phyloP scores from a whole-genome alignment of 2,888 invertebrate genomes.

The Piscicola geometra region DNA sequence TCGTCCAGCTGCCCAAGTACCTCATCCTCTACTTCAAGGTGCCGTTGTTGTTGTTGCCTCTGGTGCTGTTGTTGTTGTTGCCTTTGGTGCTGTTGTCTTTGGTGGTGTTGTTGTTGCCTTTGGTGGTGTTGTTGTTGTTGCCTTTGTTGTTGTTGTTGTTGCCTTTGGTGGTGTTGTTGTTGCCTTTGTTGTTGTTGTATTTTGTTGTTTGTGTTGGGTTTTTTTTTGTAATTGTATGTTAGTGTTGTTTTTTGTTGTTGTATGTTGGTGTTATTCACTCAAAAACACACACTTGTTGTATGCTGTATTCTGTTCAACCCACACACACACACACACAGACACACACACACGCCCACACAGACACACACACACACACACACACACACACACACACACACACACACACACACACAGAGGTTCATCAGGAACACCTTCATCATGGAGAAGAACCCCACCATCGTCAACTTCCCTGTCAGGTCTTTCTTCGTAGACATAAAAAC shows the following conservation, averaged over 20 bases:
- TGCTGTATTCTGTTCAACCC: too few relatives aligned
- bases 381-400: neutral
- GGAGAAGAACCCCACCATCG: slow-evolving; percentile 99
- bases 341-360: neutral
- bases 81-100: slow-evolving; percentile 15
- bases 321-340: neutral
- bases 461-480: slow-evolving; percentile 99
- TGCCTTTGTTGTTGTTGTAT: too few relatives aligned
- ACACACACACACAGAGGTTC: slow-evolving; percentile 65
- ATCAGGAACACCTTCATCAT: slow-evolving; percentile 97
- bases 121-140: neutral
- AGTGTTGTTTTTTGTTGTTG: too few relatives aligned
- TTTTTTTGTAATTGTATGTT: too few relatives aligned
- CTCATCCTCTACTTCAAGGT: slow-evolving; percentile 89
- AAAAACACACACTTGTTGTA: too few relatives aligned
- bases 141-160: slow-evolving; percentile 9
- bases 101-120: neutral
- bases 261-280: neutral
- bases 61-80: neutral
- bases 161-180: too few relatives aligned
- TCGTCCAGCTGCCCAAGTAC: slow-evolving; percentile 85
- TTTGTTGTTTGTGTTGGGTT: too few relatives aligned
- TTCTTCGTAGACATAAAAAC: too few relatives aligned
- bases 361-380: neutral
- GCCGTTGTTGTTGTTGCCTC: neutral